phyloP scores from a whole-genome alignment of 2,888 invertebrate species.

The Lottia scabra region DNA sequence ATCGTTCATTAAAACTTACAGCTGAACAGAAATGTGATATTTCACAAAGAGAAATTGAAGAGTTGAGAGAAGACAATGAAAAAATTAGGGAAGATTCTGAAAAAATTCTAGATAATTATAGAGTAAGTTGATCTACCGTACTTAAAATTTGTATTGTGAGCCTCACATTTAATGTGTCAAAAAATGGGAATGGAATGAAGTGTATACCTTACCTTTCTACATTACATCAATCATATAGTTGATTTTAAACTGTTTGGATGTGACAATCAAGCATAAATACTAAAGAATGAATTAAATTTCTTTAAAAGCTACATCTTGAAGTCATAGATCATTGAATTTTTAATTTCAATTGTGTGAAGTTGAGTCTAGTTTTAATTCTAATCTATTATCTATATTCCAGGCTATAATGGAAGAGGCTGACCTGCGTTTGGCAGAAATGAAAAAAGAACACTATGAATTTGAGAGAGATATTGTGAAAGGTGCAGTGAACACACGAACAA shows the following conservation, averaged over 20 bases:
- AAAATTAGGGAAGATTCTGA: constrained; percentile 66
- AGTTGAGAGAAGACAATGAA: constrained; percentile 64
- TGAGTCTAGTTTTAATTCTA: too few relatives aligned
- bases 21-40: constrained; percentile 70
- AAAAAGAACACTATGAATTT: constrained; percentile 68
- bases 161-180: too few relatives aligned
- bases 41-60: constrained; percentile 68
- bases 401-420: constrained; percentile 69
- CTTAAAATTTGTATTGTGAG: too few relatives aligned
- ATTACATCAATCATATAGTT: too few relatives aligned
- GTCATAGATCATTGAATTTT: too few relatives aligned
- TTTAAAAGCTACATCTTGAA: too few relatives aligned
- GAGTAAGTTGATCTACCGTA: constrained; percentile 48
- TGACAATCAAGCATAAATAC: too few relatives aligned
- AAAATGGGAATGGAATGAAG: too few relatives aligned
- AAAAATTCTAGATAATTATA: constrained; percentile 65
- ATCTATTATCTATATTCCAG: constrained; percentile 35
- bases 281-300: too few relatives aligned
- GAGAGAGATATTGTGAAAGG: constrained; percentile 68
- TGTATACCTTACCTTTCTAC: too few relatives aligned
- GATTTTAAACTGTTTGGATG: too few relatives aligned
- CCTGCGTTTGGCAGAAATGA: constrained; percentile 62
- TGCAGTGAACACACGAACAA: constrained; percentile 57
- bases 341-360: too few relatives aligned
- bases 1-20: constrained; percentile 60